These are phyloP conservation scores for Lacanobia oleracea DNA, from an alignment of 2,888 invertebrate genomes.

Conservation along the genomic window DNA sequence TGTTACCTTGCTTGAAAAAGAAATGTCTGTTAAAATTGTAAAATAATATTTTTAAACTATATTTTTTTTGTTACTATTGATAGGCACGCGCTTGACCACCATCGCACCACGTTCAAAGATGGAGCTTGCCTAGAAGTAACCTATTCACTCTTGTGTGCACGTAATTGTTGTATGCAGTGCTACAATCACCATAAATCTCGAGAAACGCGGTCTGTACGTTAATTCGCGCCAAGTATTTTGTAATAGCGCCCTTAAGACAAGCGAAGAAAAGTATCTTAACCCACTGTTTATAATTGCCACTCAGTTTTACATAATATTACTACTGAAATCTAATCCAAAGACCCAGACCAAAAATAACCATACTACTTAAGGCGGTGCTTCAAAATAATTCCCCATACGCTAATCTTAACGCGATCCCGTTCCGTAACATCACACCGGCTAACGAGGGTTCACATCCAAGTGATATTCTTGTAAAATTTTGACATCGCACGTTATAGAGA, in stretches of 20 bases:
- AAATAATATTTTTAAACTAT: no score
- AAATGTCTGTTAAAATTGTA: no score
- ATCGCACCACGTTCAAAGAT: no score
- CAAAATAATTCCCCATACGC: slow-evolving; percentile 39
- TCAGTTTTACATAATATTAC: neutral
- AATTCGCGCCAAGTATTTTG: no score
- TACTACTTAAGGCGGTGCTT: slow-evolving; percentile 5
- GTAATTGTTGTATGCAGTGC: no score
- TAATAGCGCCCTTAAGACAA: neutral
- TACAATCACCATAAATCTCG: no score
- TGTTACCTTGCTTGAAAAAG: no score
- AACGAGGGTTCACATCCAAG: slow-evolving; percentile 58
- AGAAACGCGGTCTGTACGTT: no score
- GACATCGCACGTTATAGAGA: slow-evolving; percentile 69
- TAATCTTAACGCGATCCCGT: slow-evolving; percentile 49
- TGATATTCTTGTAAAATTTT: slow-evolving; percentile 71
- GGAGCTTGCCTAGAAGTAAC: no score
- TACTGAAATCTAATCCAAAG: neutral
- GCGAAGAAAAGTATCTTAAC: neutral
- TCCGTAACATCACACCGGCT: slow-evolving; percentile 26
- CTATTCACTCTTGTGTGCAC: no score
- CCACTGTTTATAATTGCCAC: neutral
- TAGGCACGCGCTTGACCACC: no score
- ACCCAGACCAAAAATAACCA: slow-evolving; percentile 7
- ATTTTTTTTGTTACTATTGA: no score